phyloP scores from a whole-genome alignment of 35 echinoderm and acorn worm genomes.

The Chiridota heheva region DNA sequence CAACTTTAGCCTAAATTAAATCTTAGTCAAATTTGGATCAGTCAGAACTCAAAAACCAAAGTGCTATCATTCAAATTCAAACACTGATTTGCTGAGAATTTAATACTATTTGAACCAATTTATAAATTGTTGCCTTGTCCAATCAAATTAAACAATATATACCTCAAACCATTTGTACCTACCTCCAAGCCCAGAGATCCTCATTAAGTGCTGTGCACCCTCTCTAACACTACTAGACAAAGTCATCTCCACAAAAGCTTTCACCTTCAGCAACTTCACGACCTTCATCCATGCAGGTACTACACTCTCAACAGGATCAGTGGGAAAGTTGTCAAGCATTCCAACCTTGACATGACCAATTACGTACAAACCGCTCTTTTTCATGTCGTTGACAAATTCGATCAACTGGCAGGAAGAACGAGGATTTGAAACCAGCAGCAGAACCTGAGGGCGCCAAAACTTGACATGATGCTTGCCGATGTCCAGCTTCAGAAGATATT shows the following conservation, averaged over 20 bases:
- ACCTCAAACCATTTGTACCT: too few species aligned
- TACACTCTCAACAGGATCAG: conserved; percentile 67
- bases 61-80: too few species aligned
- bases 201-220: conserved; percentile 79
- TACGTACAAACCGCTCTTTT: conserved; percentile 91
- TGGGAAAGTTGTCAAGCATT: conserved; percentile 54
- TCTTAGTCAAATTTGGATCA: too few species aligned
- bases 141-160: too few species aligned
- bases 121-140: too few species aligned
- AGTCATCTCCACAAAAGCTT: conserved; percentile 89
- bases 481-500: conserved; percentile 86
- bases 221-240: conserved; percentile 73
- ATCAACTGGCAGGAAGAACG: conserved; percentile 78
- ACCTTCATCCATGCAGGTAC: conserved; percentile 76
- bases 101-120: too few species aligned
- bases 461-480: conserved; percentile 94
- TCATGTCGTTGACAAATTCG: conserved; percentile 95
- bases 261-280: conserved; percentile 79
- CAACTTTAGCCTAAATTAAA: too few species aligned
- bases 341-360: conserved; percentile 86
- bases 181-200: conserved; percentile 93
- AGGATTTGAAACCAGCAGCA: conserved; percentile 88
- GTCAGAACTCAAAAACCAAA: too few species aligned
- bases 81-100: too few species aligned
- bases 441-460: conserved; percentile 96